These are phyloP conservation scores for Calcarius ornatus DNA, from an alignment of 2,113 vertebrate genomes.

Conservation along the genomic window DNA sequence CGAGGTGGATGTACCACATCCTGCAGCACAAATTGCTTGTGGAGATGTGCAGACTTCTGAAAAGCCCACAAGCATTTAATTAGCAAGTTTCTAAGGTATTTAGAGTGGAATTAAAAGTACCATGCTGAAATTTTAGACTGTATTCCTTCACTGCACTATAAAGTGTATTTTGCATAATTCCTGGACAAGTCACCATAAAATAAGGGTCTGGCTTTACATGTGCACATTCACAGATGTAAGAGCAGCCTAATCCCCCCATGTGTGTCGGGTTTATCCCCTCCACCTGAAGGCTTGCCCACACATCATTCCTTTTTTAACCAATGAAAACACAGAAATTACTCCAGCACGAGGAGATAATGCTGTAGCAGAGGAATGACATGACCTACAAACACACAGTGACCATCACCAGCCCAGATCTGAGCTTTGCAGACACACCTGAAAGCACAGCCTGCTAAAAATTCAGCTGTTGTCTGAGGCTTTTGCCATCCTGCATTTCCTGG, in stretches of 20 bases:
- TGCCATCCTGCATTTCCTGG: background rate
- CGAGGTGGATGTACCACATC: background rate
- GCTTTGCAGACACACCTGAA: background rate
- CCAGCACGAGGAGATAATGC: rapidly evolving
- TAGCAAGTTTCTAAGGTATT: background rate
- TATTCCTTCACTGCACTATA: background rate
- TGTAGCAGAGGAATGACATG: background rate
- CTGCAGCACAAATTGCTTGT: background rate
- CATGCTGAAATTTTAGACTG: background rate
- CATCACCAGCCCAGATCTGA: background rate
- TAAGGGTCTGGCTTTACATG: background rate
- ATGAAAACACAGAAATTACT: background rate
- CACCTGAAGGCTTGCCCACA: background rate
- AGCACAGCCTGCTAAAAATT: background rate
- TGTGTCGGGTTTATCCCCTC: background rate
- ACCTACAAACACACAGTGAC: background rate
- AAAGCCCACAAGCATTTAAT: background rate
- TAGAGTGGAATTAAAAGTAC: background rate
- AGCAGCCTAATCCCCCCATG: rapidly evolving
- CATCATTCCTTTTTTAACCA: background rate
- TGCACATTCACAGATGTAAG: background rate
- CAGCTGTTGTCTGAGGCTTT: background rate
- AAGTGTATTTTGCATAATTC: background rate
- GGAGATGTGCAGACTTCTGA: background rate
- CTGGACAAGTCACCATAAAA: background rate